phyloP scores from a whole-genome alignment of 1,140 invertebrate species.

The Calosoma granatense region DNA sequence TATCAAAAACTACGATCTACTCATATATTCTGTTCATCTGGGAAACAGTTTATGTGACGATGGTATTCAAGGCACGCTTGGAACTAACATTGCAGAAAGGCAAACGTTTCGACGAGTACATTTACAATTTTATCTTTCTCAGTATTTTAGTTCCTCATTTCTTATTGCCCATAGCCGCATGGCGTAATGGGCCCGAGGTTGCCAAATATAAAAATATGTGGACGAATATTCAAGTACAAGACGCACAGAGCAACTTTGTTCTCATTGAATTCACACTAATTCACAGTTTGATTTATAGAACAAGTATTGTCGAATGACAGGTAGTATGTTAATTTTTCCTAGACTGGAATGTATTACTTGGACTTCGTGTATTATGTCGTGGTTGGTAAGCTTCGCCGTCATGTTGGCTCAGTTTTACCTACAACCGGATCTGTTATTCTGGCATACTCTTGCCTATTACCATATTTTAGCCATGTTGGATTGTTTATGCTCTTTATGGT shows the following conservation, averaged over 20 bases:
- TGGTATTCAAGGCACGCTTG: conserved; percentile 31
- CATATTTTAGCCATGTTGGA: conserved; percentile 59
- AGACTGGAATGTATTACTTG: conserved; percentile 48
- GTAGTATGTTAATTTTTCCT: conserved; percentile 48
- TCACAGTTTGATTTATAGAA: conserved; percentile 34
- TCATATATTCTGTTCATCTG: conserved; percentile 27
- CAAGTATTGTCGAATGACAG: conserved; percentile 52
- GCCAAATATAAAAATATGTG: conserved; percentile 64
- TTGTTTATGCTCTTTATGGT: conserved; percentile 54
- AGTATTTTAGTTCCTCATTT: conserved; percentile 59
- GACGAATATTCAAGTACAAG: conserved; percentile 53
- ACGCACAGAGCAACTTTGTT: too few relatives aligned
- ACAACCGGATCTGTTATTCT: conserved; percentile 52
- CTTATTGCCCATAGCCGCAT: conserved; percentile 52
- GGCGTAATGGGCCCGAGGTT: conserved; percentile 52
- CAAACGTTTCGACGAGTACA: conserved; percentile 56
- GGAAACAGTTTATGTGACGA: conserved; percentile 31
- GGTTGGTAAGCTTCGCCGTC: conserved; percentile 46
- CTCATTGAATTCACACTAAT: not conserved
- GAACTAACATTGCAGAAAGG: conserved; percentile 36
- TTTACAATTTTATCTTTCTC: conserved; percentile 58
- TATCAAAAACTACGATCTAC: conserved; percentile 28
- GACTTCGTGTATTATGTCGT: conserved; percentile 48
- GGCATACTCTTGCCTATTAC: conserved; percentile 58
- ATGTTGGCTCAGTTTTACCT: conserved; percentile 54